phyloP scores from a whole-genome alignment of 2,113 vertebrate species.

The Macquaria ambigua region DNA sequence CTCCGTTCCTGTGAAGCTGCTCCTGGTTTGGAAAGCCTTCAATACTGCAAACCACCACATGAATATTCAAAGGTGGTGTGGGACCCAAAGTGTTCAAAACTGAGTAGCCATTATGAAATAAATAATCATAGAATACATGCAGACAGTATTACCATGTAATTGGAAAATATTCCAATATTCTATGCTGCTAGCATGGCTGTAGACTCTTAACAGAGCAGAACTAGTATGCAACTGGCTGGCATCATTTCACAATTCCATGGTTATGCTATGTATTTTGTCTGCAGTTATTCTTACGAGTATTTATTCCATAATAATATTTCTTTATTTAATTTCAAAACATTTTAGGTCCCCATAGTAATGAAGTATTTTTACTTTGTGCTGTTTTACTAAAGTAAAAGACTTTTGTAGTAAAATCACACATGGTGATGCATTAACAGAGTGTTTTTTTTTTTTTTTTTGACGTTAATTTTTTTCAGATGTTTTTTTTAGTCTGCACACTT shows the following conservation, averaged over 20 bases:
- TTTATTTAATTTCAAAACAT: neutral
- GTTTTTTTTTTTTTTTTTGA: too few relatives aligned
- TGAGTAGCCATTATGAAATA: neutral
- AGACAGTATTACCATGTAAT: neutral
- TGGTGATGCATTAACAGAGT: neutral
- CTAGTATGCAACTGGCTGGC: too few relatives aligned
- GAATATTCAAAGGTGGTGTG: neutral
- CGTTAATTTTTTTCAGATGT: too few relatives aligned
- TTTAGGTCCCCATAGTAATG: neutral
- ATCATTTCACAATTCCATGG: neutral
- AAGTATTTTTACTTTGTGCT: neutral
- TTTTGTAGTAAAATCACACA: too few relatives aligned
- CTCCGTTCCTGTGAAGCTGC: neutral
- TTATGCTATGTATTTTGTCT: neutral
- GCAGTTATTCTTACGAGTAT: too few relatives aligned
- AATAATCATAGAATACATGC: neutral
- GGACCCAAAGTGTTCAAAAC: neutral
- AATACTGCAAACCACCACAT: neutral
- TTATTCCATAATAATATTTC: neutral
- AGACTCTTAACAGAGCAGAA: too few relatives aligned
- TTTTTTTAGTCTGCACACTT: neutral
- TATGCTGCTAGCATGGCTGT: too few relatives aligned
- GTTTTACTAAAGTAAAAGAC: too few relatives aligned
- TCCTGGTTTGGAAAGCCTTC: neutral
- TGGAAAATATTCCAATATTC: too few relatives aligned